Percentiles rank a stretch among this genome's conserved stretches.
phyloP scores from a whole-genome alignment of 2,113 vertebrate species.

The Silurus meridionalis region DNA sequence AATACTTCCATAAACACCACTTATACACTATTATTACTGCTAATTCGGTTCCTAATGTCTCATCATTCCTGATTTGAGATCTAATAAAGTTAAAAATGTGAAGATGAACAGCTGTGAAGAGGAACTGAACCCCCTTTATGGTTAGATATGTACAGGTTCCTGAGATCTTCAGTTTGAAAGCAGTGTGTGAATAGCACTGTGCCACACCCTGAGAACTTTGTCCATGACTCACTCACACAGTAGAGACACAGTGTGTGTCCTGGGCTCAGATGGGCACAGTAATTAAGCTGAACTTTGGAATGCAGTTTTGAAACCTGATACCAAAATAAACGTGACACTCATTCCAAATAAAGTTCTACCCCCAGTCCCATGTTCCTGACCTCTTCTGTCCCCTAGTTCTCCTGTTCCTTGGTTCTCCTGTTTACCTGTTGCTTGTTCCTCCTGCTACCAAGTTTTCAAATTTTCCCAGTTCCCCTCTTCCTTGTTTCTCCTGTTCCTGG shows the following conservation, averaged over 20 bases:
- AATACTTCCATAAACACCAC: too few relatives aligned
- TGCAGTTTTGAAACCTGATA: conserved; percentile 17
- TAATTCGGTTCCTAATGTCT: too few relatives aligned
- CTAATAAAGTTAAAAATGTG: neutral
- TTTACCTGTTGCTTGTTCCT: too few relatives aligned
- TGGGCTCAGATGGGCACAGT: neutral
- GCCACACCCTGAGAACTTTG: neutral
- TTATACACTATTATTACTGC: too few relatives aligned
- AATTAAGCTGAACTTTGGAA: conserved; percentile 8
- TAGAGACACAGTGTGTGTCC: neutral
- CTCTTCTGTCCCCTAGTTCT: neutral
- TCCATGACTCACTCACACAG: conserved; percentile 2
- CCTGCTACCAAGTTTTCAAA: too few relatives aligned
- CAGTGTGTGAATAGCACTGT: conserved; percentile 3
- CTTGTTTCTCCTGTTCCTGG: too few relatives aligned
- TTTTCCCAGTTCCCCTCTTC: too few relatives aligned
- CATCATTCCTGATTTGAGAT: too few relatives aligned
- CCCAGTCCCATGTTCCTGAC: too few relatives aligned
- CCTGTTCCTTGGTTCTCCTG: neutral
- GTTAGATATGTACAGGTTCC: neutral
- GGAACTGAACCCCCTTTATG: neutral
- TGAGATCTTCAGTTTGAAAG: neutral
- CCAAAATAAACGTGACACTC: neutral
- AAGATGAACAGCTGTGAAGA: neutral
- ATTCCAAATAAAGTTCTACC: too few relatives aligned